These are phyloP conservation scores for Jaculus jaculus DNA, from an alignment of 2,113 vertebrate genomes.

Conservation along the genomic window DNA sequence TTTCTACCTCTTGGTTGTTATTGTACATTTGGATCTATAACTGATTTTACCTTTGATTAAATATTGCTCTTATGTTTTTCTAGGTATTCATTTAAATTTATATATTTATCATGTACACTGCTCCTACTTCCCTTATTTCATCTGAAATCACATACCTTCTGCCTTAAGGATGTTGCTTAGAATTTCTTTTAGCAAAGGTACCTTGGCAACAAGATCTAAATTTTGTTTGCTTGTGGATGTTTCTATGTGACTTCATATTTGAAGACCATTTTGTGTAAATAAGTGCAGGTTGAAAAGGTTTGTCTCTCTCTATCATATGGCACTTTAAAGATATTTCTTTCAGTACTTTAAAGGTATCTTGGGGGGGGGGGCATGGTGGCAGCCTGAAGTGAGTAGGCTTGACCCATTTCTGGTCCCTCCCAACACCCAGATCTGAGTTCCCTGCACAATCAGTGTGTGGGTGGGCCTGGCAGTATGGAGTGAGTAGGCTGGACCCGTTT, in stretches of 20 bases:
- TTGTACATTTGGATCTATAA: background rate
- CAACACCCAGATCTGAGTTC: too few relatives aligned
- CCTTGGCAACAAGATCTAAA: background rate
- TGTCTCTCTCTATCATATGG: background rate
- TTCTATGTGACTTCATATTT: background rate
- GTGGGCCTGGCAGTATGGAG: too few relatives aligned
- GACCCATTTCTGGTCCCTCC: too few relatives aligned
- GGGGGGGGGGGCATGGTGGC: too few relatives aligned
- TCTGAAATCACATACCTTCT: background rate
- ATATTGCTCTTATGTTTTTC: background rate
- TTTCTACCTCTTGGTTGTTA: background rate
- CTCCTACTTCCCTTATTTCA: background rate
- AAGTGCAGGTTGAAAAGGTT: background rate
- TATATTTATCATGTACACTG: background rate
- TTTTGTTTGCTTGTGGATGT: slow-evolving; percentile 3
- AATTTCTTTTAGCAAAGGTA: background rate
- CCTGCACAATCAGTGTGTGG: too few relatives aligned
- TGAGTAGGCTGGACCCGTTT: too few relatives aligned
- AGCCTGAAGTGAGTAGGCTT: too few relatives aligned
- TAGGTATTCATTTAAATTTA: background rate
- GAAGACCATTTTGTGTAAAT: background rate
- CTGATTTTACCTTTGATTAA: background rate
- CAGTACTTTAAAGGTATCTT: background rate
- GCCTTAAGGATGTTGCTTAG: background rate
- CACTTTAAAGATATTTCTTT: background rate